Conservation (phyloP, 2,888 invertebrate genomes). For the Drosophila acutilabella region DNA sequence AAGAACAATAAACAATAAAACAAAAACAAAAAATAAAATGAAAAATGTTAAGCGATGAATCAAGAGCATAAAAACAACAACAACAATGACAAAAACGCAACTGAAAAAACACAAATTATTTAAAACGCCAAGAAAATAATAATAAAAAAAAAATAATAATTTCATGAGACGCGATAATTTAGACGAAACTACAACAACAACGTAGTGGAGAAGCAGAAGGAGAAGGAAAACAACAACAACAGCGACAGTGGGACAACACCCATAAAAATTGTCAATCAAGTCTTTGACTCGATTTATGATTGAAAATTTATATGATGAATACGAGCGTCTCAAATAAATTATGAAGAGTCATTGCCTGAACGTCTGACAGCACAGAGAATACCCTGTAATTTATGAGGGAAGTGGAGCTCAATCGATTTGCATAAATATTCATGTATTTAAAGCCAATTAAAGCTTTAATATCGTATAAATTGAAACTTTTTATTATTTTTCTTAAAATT, state of each 20-base stretch:
- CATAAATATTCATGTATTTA: too few relatives aligned
- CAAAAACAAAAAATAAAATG: constrained; percentile 10
- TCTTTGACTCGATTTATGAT: constrained; percentile 28
- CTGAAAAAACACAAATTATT: constrained; percentile 18
- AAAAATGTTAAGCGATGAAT: constrained; percentile 51
- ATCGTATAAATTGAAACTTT: too few relatives aligned
- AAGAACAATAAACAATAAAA: constrained; percentile 57
- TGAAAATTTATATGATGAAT: constrained; percentile 1
- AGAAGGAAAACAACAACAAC: not conserved
- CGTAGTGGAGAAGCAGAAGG: not conserved
- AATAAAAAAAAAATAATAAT: constrained; percentile 16
- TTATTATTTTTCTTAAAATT: too few relatives aligned
- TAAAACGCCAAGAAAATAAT: not conserved
- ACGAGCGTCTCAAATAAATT: not conserved
- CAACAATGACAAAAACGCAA: constrained; percentile 3
- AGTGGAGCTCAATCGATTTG: too few relatives aligned
- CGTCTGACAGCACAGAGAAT: not conserved
- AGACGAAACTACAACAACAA: constrained; percentile 6
- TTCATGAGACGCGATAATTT: constrained; percentile 17
- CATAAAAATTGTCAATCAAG: constrained; percentile 12
- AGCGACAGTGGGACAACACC: not conserved
- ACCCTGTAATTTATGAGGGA: not conserved
- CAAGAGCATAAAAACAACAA: constrained; percentile 36
- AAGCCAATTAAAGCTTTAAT: too few relatives aligned
- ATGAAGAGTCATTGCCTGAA: too few relatives aligned